These are phyloP conservation scores for Oxystoma pomonae DNA, from an alignment of 2,888 invertebrate genomes.

Conservation along the genomic window DNA sequence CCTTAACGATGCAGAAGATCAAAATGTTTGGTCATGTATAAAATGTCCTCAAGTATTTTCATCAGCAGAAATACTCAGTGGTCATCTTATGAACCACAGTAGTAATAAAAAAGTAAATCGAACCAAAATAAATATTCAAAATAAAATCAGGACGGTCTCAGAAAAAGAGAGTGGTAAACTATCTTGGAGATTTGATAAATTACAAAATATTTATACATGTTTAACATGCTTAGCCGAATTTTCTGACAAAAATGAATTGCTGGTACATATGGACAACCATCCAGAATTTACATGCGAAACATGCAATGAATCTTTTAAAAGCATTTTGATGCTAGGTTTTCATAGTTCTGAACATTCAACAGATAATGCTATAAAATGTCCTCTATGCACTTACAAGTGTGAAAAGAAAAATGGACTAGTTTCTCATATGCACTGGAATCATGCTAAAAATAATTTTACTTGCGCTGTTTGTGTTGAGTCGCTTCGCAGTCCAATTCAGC, in stretches of 20 bases:
- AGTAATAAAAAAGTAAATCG: too few relatives aligned
- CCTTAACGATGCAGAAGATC: too few relatives aligned
- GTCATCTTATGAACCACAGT: too few relatives aligned
- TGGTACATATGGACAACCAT: neutral
- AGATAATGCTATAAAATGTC: conserved; percentile 37
- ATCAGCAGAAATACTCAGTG: too few relatives aligned
- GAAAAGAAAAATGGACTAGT: conserved; percentile 21
- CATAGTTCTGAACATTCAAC: conserved; percentile 39
- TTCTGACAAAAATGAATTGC: neutral
- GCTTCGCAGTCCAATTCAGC: conserved; percentile 14
- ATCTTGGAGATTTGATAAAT: neutral
- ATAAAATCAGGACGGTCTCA: too few relatives aligned
- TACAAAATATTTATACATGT: neutral
- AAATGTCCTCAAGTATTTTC: too few relatives aligned
- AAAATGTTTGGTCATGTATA: too few relatives aligned
- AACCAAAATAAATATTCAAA: too few relatives aligned
- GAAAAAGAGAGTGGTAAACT: too few relatives aligned
- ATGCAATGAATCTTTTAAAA: conserved; percentile 15
- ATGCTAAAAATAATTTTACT: conserved; percentile 18
- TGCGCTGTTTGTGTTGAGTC: conserved; percentile 20
- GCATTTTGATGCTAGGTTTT: conserved; percentile 29
- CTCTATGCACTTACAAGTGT: conserved; percentile 43
- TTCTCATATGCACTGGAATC: conserved; percentile 30
- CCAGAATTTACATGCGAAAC: conserved; percentile 3
- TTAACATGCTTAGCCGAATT: neutral